Evolutionary conservation across 2,113 vertebrate species (phyloP), one percentile per base, ranked within the genome.

Genomic region (Taurulus bubalis): DNA sequence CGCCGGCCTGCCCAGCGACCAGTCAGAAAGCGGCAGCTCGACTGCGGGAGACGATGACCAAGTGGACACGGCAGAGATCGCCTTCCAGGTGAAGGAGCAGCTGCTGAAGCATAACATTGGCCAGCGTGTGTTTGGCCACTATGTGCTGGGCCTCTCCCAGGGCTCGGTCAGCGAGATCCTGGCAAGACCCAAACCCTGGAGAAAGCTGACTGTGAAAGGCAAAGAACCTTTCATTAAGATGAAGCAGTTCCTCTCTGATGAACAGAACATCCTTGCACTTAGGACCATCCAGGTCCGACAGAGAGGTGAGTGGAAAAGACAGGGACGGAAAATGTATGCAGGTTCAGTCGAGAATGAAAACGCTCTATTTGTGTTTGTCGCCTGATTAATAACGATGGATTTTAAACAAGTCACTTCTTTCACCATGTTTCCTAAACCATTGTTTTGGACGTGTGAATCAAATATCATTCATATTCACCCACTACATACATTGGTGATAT

Each of bases 211-310:
- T 0, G 98, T 99, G 82, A 99, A 99, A 91, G 98, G 98, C 79
- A 99, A 99, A 92, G 98, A 99, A 85, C 98, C 98, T 0, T 99
- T 99, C 90, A 96, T 98, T 92, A 99, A 99, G 93, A 99, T 99
- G 98, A 98, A 97, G 94, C 98, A 99, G 95, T 99, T 99, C 93
- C 95, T 99, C 53, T 97, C 98, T 0, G 98, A 99, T 0, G 98
- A 99, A 69, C 98, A 99, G 94, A 99, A 99, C 49, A 98, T 99
- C 86, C 93, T 99, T 90, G 98, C 98, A 2, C 96, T 99, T 42
- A 94, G 98, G 92, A 99, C 98, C 81, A 99, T 99, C 91, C 98
- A 99, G 94, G 98, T 99, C 94, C 97, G 97, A 73, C 98, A 99
- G 94, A 96, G 98, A 98, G 98, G 98, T 99, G 93, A 96, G 97